A percentile compares a stretch with the other conserved stretches of the same genome.
Evolutionary conservation across 2,797 vertebrate species (phyloP).

Genomic region (Margarornis squamiger): DNA sequence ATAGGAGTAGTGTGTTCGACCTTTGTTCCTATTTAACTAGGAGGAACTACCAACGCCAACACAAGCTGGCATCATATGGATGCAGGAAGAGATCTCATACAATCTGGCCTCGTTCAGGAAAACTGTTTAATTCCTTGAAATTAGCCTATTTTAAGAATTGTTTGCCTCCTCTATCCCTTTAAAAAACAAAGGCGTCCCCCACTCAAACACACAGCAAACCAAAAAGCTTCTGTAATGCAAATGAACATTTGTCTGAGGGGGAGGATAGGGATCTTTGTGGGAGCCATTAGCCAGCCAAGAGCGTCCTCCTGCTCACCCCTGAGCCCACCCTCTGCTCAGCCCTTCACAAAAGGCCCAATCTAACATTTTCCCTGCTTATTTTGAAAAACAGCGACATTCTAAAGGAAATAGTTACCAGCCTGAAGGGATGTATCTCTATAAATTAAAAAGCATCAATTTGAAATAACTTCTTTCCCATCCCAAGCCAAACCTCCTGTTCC

Average conservation of each 20-base stretch:
- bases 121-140: neutral
- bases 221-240: slow-evolving; percentile 28
- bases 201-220: neutral
- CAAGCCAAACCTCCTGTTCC: accelerated
- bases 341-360: neutral
- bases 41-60: neutral
- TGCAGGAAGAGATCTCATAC: neutral
- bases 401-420: neutral
- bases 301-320: neutral
- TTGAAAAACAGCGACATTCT: neutral
- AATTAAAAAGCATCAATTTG: neutral
- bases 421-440: neutral
- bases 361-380: neutral
- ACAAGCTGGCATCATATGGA: neutral
- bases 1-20: neutral
- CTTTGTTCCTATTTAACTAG: neutral
- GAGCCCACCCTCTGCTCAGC: neutral
- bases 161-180: neutral
- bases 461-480: neutral
- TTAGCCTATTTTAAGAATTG: neutral
- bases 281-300: neutral
- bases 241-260: neutral
- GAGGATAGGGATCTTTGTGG: neutral
- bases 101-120: neutral
- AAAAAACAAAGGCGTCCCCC: neutral